These are phyloP conservation scores for human (Homo sapiens) DNA, from an alignment of 2,113 vertebrate species.

Conservation along the genomic window DNA sequence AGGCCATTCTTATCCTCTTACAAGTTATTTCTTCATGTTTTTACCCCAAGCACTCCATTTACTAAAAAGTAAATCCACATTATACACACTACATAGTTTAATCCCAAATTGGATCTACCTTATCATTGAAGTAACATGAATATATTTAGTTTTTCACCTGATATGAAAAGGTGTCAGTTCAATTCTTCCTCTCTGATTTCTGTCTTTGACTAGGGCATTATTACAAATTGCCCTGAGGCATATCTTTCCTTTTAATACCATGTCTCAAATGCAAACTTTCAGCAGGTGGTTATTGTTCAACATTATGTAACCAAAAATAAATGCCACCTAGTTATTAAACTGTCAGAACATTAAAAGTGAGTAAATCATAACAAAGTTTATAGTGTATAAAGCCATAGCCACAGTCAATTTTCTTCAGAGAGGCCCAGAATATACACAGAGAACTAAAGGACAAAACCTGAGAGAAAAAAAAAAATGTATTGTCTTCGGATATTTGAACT, in stretches of 20 bases:
- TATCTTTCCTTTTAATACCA: slow-evolving; percentile 76
- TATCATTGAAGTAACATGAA: slow-evolving; percentile 68
- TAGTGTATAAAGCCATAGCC: slow-evolving; percentile 42
- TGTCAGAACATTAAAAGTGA: slow-evolving; percentile 76
- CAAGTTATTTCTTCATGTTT: not conserved
- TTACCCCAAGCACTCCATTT: not conserved
- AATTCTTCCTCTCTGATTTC: slow-evolving; percentile 71
- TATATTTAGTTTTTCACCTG: slow-evolving; percentile 61
- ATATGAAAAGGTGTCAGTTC: slow-evolving; percentile 72
- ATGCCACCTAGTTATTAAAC: slow-evolving; percentile 79
- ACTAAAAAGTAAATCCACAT: slow-evolving; percentile 16
- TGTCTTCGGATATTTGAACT: not conserved
- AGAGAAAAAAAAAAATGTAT: not conserved
- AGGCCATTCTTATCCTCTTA: not conserved
- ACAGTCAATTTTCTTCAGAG: slow-evolving; percentile 59
- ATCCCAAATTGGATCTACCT: slow-evolving; percentile 64
- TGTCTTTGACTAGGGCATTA: slow-evolving; percentile 73
- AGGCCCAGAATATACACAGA: not conserved
- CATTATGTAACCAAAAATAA: slow-evolving; percentile 66
- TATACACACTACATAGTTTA: slow-evolving; percentile 35
- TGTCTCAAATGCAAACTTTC: slow-evolving; percentile 72
- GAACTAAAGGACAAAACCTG: not conserved
- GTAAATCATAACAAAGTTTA: slow-evolving; percentile 74
- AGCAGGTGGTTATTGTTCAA: slow-evolving; percentile 68
- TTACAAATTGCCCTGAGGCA: slow-evolving; percentile 75